Conservation (phyloP, 2,113 vertebrate species). For the Damaliscus lunatus region DNA sequence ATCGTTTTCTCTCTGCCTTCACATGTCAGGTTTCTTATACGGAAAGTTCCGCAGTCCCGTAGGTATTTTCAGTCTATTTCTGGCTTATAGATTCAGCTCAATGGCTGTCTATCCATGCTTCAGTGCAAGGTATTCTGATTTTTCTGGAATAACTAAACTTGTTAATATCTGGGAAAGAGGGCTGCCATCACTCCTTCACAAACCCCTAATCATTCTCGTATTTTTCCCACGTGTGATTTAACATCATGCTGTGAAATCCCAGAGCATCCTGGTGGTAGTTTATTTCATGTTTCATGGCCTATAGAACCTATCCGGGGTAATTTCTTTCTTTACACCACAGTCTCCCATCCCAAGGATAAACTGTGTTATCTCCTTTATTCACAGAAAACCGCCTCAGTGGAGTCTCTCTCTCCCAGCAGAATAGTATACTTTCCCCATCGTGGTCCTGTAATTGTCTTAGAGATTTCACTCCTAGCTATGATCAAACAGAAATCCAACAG, state of each 20-base stretch:
- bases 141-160: background rate
- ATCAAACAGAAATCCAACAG: background rate
- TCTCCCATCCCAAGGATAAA: background rate
- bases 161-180: background rate
- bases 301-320: background rate
- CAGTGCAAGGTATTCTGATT: background rate
- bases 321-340: background rate
- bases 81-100: accelerated
- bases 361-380: background rate
- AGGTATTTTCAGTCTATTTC: background rate
- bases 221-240: background rate
- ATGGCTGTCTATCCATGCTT: accelerated
- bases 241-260: background rate
- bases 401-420: background rate
- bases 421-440: background rate
- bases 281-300: background rate
- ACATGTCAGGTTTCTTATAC: accelerated
- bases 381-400: background rate
- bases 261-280: background rate
- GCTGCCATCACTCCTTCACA: background rate
- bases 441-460: background rate
- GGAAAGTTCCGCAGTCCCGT: accelerated
- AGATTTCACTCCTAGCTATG: background rate
- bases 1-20: accelerated
- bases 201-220: background rate